These are phyloP conservation scores for Aleiodes testaceus DNA, from an alignment of 2,888 invertebrate species.

Conservation along the genomic window DNA sequence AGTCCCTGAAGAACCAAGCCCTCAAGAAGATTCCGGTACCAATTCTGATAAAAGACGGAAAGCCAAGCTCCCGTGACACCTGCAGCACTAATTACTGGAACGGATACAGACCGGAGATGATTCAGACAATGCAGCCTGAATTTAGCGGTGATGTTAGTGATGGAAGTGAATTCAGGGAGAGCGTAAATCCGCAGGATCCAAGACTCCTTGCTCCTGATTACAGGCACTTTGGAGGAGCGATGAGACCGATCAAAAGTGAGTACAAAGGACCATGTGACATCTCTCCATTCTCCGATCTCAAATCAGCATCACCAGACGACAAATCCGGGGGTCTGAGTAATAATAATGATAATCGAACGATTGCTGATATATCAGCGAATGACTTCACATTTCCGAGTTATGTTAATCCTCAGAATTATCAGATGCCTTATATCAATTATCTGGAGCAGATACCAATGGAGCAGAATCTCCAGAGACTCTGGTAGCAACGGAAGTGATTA, in stretches of 20 bases:
- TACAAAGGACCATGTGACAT: constrained; percentile 58
- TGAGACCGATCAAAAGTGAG: constrained; percentile 60
- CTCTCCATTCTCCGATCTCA: constrained; percentile 56
- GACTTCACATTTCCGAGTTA: constrained; percentile 66
- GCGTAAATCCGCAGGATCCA: constrained; percentile 51
- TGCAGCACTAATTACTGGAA: constrained; percentile 63
- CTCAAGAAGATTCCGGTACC: constrained; percentile 68
- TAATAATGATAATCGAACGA: constrained; percentile 57
- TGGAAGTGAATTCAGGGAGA: constrained; percentile 59
- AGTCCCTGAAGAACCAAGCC: constrained; percentile 61
- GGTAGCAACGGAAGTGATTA: constrained; percentile 59
- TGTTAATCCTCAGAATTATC: constrained; percentile 62
- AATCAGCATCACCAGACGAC: constrained; percentile 51
- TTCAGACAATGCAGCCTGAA: constrained; percentile 59
- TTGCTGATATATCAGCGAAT: constrained; percentile 56
- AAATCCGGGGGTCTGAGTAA: constrained; percentile 46
- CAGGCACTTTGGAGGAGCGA: constrained; percentile 54
- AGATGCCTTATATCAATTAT: constrained; percentile 68
- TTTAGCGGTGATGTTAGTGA: constrained; percentile 58
- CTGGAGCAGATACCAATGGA: constrained; percentile 65
- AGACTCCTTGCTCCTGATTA: constrained; percentile 59
- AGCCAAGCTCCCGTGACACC: constrained; percentile 63
- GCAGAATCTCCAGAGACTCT: constrained; percentile 67
- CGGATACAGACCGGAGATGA: constrained; percentile 58
- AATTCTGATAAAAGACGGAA: constrained; percentile 68